phyloP scores from a whole-genome alignment of 2,888 invertebrate genomes.

The Matsumyia berberina region DNA sequence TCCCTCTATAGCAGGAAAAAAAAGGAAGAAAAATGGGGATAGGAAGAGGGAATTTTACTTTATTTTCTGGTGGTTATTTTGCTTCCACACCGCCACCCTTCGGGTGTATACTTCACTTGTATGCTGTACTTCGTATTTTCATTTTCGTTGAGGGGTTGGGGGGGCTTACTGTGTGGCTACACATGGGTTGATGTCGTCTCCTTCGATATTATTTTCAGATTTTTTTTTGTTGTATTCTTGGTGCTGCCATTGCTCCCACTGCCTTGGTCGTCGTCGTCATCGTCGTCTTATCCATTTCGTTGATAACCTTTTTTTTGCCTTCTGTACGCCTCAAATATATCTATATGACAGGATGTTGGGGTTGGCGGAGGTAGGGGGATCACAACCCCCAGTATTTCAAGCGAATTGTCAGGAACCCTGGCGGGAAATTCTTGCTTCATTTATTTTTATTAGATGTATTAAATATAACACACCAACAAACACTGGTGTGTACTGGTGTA shows the following conservation, averaged over 20 bases:
- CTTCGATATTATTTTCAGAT: constrained; percentile 61
- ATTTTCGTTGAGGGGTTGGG: constrained; percentile 77
- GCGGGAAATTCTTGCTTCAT: constrained; percentile 68
- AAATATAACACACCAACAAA: constrained; percentile 53
- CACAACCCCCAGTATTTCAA: constrained; percentile 29
- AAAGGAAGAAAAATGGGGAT: constrained; percentile 51
- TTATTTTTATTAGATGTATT: constrained; percentile 70
- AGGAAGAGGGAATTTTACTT: constrained; percentile 72
- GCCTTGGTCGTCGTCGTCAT: constrained; percentile 40
- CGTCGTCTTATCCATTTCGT: constrained; percentile 69
- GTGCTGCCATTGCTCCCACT: constrained; percentile 61
- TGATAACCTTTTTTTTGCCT: constrained; percentile 71
- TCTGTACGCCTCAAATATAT: constrained; percentile 59
- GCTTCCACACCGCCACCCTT: constrained; percentile 39
- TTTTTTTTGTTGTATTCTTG: constrained; percentile 52
- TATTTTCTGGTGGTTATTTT: constrained; percentile 67
- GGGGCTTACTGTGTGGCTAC: constrained; percentile 40
- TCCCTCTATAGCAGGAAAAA: constrained; percentile 48
- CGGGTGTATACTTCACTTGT: constrained; percentile 34
- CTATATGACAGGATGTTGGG: constrained; percentile 37
- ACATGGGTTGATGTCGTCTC: constrained; percentile 47
- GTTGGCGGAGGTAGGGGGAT: neutral
- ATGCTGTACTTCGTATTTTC: constrained; percentile 77
- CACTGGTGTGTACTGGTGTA: constrained; percentile 20
- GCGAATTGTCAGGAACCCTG: constrained; percentile 65